Base-by-base conservation (phyloP, 2,888 invertebrate genomes). In the Netelia virgata region DNA sequence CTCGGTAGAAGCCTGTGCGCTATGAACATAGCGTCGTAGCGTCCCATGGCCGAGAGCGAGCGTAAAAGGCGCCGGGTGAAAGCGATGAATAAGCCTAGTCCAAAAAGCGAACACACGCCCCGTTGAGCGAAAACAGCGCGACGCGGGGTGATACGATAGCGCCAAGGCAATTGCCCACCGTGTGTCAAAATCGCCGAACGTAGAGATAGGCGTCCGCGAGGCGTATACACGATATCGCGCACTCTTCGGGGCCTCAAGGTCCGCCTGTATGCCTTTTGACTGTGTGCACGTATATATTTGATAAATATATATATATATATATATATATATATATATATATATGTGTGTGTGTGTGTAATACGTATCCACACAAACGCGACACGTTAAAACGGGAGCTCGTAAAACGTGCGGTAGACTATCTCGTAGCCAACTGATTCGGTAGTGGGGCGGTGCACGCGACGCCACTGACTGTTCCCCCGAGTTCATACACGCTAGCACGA, bases 391-490 rank as follows among this genome's bases (percentile, higher is more conserved):
- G 74, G 72, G n/a, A 59, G 76, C 84, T 84, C 84, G 81, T 84
- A 84, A 84, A 82, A 78, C 84, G 82, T 78, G 68, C 77, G 74
- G 77, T 73, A 68, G 81, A 82, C 74, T 78, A 78, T 82, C 77
- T 82, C 82, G 78, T 50, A 84, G 78, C 77, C 73, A 84, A 84
- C 84, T 84, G 82, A 82, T 78, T 76, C 77, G 28, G 50, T 76
- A 79, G 83, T 79, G 83, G 85, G 86, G 83, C 83, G 85, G 82
- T 84, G 82, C 86, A 82, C 83, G 82, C 73, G 82, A 82, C 82
- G 87, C 87, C 85, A 85, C 83, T 87, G 87, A 43, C 73, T 80
- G 82, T 77, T 80, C 57, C 73, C 85, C 82, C 84, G 53, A 47
- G 77, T 77, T 66, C 64, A 74, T 83, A 73, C 73, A 59, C 64